These are phyloP conservation scores for Crotalus horridus DNA, from an alignment of 2,113 vertebrate species.

Conservation along the genomic window DNA sequence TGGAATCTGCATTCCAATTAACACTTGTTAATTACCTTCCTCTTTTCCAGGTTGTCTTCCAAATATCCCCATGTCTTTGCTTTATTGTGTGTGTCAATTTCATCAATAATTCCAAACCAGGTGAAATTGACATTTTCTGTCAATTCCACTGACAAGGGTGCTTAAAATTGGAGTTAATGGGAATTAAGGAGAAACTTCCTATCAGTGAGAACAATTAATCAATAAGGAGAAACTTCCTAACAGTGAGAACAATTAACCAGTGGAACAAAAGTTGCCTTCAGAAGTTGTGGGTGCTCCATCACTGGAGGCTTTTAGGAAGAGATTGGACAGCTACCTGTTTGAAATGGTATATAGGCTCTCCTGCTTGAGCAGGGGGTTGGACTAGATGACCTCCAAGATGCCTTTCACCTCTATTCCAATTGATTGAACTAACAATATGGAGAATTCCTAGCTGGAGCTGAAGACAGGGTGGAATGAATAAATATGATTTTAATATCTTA, in stretches of 20 bases:
- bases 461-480: not conserved
- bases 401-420: not conserved
- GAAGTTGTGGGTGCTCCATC: too few species aligned
- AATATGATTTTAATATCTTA: not conserved
- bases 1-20: not conserved
- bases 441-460: not conserved
- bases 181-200: not conserved
- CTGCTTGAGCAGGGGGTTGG: not conserved
- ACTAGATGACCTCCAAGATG: not conserved
- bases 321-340: not conserved
- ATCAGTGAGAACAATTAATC: not conserved
- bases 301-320: too few species aligned
- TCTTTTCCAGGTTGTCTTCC: not conserved
- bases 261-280: too few species aligned
- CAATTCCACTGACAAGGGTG: not conserved
- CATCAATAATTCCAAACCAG: not conserved
- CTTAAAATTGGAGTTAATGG: not conserved
- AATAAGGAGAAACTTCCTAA: not conserved
- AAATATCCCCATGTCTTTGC: not conserved
- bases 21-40: not conserved
- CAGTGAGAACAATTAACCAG: not conserved
- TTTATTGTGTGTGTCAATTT: not conserved
- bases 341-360: not conserved
- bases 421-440: not conserved
- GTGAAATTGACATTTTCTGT: not conserved